Base-by-base conservation (phyloP, 1,140 invertebrate species). In the Neodiprion lecontei region DNA sequence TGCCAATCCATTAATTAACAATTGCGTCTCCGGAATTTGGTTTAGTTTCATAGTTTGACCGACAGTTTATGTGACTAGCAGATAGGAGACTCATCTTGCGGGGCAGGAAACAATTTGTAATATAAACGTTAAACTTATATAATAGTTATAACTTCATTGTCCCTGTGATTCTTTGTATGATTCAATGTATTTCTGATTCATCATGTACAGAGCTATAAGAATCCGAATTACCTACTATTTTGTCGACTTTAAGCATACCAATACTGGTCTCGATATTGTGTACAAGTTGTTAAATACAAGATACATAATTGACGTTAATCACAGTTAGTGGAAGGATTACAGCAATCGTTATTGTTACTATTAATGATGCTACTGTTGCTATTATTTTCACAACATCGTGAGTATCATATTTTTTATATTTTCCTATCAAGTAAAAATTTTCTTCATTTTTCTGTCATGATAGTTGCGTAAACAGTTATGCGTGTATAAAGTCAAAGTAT, bases 151-250 rank as follows among this genome's bases (percentile, higher is more conserved):
- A 2, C 53, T 61, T 61, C 53, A 61, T 61, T 17, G 53, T 61
- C 53, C n/a, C n/a, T 61, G n/a, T 9, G 8, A 61, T 61, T 61
- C 53, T 61, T 12, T 61, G 53, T 61, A 61, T 61, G n/a, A 61
- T 14, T 61, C 11, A 61, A 61, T 14, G 53, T 61, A 61, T 8
- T 61, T 61, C 53, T 61, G 5, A 61, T 61, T 17, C n/a, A 61
- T 61, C 53, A 3, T 61, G 53, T 61, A 61, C 53, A 61, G 53
- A 61, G 9, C 53, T 61, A 61, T 61, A 17, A 61, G n/a, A 12
- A 61, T 61, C 53, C 53, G 53, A 61, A 61, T 61, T 17, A 61
- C 53, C 53, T 17, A 61, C 11, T 61, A 61, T 61, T 61, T 61
- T 61, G 53, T 17, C 11, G n/a, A 9, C 11, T 17, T 12, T 61